Evolutionary conservation across 2,113 vertebrate species (phyloP), one percentile per base, ranked within the genome.

Genomic region (Reinhardtius hippoglossoides): DNA sequence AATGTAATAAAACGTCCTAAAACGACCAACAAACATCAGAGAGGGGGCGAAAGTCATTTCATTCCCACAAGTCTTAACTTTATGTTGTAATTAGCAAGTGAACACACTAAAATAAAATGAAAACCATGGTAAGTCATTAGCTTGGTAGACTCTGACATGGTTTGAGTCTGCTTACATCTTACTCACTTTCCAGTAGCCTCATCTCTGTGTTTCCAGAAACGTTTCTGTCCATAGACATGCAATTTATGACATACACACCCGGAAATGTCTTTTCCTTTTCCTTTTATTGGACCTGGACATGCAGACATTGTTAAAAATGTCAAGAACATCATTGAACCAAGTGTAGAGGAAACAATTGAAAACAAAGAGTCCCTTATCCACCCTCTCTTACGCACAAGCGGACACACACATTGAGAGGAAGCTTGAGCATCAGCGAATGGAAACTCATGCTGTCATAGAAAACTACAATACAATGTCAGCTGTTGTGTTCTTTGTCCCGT

Each of bases 401-500:
- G 66, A 78, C 58, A 54, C 27, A 46, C 54, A 56, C 55, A 42
- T 21, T 72, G 37, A 80, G 74, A 88, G 78, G 79, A 87, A 59
- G 74, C 87, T 72, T 82, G 56, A 60, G 65, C 68, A 68, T 81
- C 56, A 76, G 56, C 44, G 69, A 63, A 50, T 37, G 46, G 71
- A 76, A 88, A 76, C 31, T 31, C 31, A n/a, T 31, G 31, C 31
- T 31, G 31, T 31, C 31, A 77, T 67, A 54, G 67, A 70, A 37
- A 68, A 67, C 74, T 54, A 62, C 55, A n/a, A 42, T 56, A 87
- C 80, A 81, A 76, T 87, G 87, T 62, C 50, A 56, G 58, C 67
- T 87, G 83, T 86, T 84, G 62, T 88, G 54, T 75, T 52, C 81
- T 75, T 86, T 89, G 83, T 89, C 60, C 71, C 40, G 65, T 79